Conservation (phyloP, 2,888 invertebrate genomes). For the Morpho deidamia region DNA sequence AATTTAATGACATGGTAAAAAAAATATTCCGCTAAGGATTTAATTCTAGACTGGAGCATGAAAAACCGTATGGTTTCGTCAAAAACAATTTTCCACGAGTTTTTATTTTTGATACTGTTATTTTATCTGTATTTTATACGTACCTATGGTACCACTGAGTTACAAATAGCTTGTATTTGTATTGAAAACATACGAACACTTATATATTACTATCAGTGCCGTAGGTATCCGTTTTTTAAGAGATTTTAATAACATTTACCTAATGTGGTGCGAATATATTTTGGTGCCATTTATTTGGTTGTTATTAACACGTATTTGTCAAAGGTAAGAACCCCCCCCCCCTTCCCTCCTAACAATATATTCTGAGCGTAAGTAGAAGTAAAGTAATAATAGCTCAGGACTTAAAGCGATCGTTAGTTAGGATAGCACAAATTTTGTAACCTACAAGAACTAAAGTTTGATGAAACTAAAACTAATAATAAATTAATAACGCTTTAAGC, state of each 20-base stretch:
- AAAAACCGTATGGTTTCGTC: conserved; percentile 13
- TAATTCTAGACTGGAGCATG: conserved; percentile 4
- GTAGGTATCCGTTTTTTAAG: conserved; percentile 25
- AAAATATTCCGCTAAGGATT: conserved; percentile 5
- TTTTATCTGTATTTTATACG: conserved; percentile 23
- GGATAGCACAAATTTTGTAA: not conserved
- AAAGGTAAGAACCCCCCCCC: conserved; percentile 52
- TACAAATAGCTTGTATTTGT: conserved; percentile 26
- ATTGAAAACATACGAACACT: conserved; percentile 15
- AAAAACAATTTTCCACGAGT: conserved; percentile 22
- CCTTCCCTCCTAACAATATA: conserved; percentile 40
- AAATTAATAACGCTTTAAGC: not conserved
- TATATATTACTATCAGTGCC: conserved; percentile 13
- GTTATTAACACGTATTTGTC: conserved; percentile 62
- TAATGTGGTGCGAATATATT: conserved; percentile 60
- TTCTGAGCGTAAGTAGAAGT: conserved; percentile 20
- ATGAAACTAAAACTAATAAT: not conserved
- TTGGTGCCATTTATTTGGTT: conserved; percentile 73
- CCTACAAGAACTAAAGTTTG: not conserved
- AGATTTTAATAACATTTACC: conserved; percentile 25
- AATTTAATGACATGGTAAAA: conserved; percentile 20
- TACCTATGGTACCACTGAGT: conserved; percentile 20
- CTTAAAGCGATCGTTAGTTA: not conserved
- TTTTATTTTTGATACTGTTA: conserved; percentile 27
- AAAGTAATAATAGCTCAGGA: conserved; percentile 29